A percentile compares a stretch with the other conserved stretches of the same genome.
Conservation (phyloP, 1,140 invertebrate species). For the Pseudomyrmex pallidus region DNA sequence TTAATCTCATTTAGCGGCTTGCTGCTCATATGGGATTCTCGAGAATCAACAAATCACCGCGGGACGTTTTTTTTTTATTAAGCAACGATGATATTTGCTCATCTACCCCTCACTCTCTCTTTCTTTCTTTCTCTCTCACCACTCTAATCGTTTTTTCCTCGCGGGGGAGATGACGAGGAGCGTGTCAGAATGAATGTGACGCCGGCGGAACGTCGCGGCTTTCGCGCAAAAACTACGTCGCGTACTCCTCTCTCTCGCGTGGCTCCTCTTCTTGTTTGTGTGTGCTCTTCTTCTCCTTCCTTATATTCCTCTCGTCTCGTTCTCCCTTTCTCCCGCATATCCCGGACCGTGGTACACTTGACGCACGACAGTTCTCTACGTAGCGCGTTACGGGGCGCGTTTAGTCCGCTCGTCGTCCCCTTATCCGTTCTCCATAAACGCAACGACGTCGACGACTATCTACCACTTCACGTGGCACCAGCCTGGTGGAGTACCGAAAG, state of each 20-base stretch:
- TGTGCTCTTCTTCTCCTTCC: conserved; percentile 62
- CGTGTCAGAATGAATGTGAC: conserved; percentile 79
- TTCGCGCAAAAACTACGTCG: conserved; percentile 75
- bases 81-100: conserved; percentile 48
- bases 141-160: too few species aligned
- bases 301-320: conserved; percentile 51
- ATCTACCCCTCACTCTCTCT: conserved; percentile 12
- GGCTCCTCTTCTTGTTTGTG: conserved; percentile 71
- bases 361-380: conserved; percentile 68
- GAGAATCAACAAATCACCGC: conserved; percentile 23
- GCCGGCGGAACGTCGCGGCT: conserved; percentile 77
- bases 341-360: conserved; percentile 69
- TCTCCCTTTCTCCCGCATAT: conserved; percentile 51
- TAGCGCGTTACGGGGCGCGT: conserved; percentile 62
- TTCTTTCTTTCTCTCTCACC: not conserved
- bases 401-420: conserved; percentile 61
- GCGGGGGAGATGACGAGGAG: conserved; percentile 65
- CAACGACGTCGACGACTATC: conserved; percentile 66
- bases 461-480: conserved; percentile 73
- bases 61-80: conserved; percentile 17
- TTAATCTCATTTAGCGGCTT: not conserved
- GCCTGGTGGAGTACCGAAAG: conserved; percentile 36
- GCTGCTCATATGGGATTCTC: not conserved
- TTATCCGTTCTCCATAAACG: conserved; percentile 61
- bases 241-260: conserved; percentile 75